Evolutionary conservation across 2,113 vertebrate species (phyloP), one percentile per base, ranked within the genome.

Genomic region (Semicossyphus pulcher): DNA sequence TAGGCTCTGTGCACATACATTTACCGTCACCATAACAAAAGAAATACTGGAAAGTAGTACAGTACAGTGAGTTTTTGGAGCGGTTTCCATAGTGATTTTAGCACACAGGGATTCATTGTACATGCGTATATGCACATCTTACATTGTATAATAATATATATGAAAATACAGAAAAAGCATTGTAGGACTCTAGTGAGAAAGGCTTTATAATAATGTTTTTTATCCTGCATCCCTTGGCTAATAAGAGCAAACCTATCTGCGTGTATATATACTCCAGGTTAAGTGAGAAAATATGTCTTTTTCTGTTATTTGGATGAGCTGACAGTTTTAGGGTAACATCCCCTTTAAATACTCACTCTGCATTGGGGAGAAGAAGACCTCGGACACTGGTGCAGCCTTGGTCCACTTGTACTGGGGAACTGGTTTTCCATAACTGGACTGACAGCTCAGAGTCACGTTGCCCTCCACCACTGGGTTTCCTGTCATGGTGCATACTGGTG

Each of bases 371-470:
- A 95, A 96, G 93, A 95, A 98, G 74, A 96, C 78, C 75, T 96
- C 91, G 0, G 72, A 32, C 10, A 64, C 37, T 16, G 96, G 95
- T 0, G 92, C 75, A 0, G 82, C 86, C 62, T 94, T 93, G 81
- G 92, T 93, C 97, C 97, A 98, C 57, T 92, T 93, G 90, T 98
- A 98, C 0, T 26, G 41, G 29, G 96, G 96, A 0, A 44, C 12
- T 0, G 97, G 97, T 48, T 98, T 97, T 47, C 97, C 97, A 25
- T 93, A 85, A 12, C 68, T 67, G n/a, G 96, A 97, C 61, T 86
- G 76, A 69, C 97, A 98, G 91, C 86, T 96, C 90, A 98, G 37
- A 10, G 96, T 98, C 39, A 98, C 92, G 0, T 97, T 97, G 62
- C 93, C 89, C 2, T 93, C 95, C 74, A 95, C 76, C 5, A 91